Evolutionary conservation across 35 echinoderm and acorn worm genomes (phyloP).

Genomic region (Nesometra sesokonis): DNA sequence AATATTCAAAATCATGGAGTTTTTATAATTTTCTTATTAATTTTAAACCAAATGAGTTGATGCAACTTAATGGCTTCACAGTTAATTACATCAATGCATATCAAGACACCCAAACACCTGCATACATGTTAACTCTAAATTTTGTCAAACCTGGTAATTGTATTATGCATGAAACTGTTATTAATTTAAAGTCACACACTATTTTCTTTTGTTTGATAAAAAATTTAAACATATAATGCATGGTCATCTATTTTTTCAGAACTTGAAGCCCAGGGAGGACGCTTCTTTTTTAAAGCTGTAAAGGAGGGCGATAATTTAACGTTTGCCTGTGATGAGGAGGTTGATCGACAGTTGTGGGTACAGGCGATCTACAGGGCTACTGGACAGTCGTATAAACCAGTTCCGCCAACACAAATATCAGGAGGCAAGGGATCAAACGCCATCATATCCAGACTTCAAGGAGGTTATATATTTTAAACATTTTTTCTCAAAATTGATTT

Average conservation of each 20-base stretch:
- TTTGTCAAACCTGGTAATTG: too few species aligned
- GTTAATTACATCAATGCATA: conserved; percentile 87
- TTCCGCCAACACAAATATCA: conserved; percentile 82
- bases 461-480: conserved; percentile 43
- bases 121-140: too few species aligned
- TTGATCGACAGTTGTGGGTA: conserved; percentile 96
- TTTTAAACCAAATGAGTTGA: too few species aligned
- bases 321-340: conserved; percentile 93
- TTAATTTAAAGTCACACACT: too few species aligned
- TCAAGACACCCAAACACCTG: too few species aligned
- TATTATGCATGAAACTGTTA: too few species aligned
- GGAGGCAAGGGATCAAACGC: conserved; percentile 91
- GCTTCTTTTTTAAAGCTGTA: conserved; percentile 96
- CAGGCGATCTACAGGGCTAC: conserved; percentile 94
- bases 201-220: too few species aligned
- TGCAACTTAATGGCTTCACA: conserved; percentile 95
- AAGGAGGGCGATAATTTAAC: conserved; percentile 93
- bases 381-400: conserved; percentile 92
- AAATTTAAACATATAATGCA: too few species aligned
- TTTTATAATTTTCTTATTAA: too few species aligned
- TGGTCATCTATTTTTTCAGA: conserved; percentile 34
- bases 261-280: conserved; percentile 69
- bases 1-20: too few species aligned
- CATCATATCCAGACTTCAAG: conserved; percentile 96
- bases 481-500: not conserved